Conservation (phyloP, 2,888 invertebrate species). For the Aromia moschata region DNA sequence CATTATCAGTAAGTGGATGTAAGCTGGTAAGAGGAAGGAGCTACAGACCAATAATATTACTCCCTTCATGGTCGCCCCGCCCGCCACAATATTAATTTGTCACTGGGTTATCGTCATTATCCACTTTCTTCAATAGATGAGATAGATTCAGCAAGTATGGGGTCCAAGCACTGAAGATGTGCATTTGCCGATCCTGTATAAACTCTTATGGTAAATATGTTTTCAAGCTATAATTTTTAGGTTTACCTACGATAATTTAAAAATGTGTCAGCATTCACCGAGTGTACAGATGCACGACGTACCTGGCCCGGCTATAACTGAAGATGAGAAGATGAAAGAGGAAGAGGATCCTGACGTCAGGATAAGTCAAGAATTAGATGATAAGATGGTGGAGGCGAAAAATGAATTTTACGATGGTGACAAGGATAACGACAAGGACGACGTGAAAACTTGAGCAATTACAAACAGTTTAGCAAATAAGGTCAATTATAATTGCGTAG, state of each 20-base stretch:
- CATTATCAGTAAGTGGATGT: no score
- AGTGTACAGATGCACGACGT: conserved; percentile 98
- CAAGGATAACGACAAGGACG: conserved; percentile 85
- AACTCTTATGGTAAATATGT: no score
- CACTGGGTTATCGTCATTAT: no score
- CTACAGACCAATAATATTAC: no score
- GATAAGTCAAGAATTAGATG: conserved; percentile 79
- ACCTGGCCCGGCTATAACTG: conserved; percentile 82
- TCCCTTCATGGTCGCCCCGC: no score
- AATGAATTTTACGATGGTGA: conserved; percentile 93
- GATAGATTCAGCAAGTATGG: no score
- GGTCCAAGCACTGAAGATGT: no score
- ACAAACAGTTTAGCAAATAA: neutral
- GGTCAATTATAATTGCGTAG: neutral
- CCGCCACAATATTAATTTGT: no score
- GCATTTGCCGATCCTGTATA: no score
- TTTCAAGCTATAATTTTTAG: no score
- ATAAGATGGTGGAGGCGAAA: conserved; percentile 82
- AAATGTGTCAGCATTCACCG: conserved; percentile 92
- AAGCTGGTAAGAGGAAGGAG: no score
- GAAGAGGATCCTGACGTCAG: conserved; percentile 87
- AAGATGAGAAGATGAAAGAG: conserved; percentile 75
- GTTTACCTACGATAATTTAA: conserved; percentile 91
- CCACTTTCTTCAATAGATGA: no score
- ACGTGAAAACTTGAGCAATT: conserved; percentile 59